Evolutionary conservation across 2,113 vertebrate genomes (phyloP).

Genomic region (Addax nasomaculatus): DNA sequence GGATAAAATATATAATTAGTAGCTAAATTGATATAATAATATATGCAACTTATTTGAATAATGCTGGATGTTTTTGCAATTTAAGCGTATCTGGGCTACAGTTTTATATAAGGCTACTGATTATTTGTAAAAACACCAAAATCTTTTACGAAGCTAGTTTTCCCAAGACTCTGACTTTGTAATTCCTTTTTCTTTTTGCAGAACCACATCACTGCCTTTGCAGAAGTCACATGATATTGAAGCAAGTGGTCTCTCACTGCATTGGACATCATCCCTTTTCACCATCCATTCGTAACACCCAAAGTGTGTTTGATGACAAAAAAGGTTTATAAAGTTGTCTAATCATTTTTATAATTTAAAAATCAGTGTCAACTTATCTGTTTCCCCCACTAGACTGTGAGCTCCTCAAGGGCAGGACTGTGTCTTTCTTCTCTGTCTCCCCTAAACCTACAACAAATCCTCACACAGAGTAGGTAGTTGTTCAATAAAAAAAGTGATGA

Average conservation of each 20-base stretch:
- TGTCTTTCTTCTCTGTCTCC: constrained; percentile 37
- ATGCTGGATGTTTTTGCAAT: not conserved
- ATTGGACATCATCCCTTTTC: constrained; percentile 96
- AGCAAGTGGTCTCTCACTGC: constrained; percentile 87
- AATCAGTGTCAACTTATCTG: constrained; percentile 59
- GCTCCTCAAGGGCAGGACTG: constrained; percentile 66
- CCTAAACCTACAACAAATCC: not conserved
- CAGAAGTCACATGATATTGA: constrained; percentile 99
- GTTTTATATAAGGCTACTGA: not conserved
- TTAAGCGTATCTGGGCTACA: not conserved
- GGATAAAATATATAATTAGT: constrained; percentile 31
- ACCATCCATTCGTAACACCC: constrained; percentile 87
- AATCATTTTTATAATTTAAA: constrained; percentile 80
- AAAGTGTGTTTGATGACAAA: constrained; percentile 77
- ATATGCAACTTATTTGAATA: not conserved
- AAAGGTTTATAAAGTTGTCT: constrained; percentile 74
- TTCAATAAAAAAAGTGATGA: not conserved
- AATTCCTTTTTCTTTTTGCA: constrained; percentile 74
- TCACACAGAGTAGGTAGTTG: constrained; percentile 49
- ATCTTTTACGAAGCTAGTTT: not conserved
- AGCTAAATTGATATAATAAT: not conserved
- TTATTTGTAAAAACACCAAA: not conserved
- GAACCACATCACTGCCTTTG: constrained; percentile 98
- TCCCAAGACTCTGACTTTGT: constrained; percentile 13
- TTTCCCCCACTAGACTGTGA: constrained; percentile 71